Evolutionary conservation across 2,888 invertebrate species (phyloP), one percentile per base, ranked within the genome.

Genomic region (Euplexia lucipara): DNA sequence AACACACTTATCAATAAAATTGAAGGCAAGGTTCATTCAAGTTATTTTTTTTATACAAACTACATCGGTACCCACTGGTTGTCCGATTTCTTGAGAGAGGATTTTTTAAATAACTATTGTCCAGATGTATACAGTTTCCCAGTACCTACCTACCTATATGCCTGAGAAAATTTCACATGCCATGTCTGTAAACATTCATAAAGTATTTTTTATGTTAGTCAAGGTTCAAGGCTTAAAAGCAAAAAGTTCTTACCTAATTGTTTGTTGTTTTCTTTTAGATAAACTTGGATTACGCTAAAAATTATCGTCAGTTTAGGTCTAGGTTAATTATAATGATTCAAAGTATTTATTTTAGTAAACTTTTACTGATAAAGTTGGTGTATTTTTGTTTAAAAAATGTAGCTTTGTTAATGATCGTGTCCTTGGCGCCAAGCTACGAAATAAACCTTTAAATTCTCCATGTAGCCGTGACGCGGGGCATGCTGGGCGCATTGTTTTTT

Each of bases 21-120:
- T 60, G 32, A 70, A 60, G 48, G 18, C 61, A 44, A 44, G 32
- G 26, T 61, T 60, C 22, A 66, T 49, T 60, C 26, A n/a, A n/a
- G n/a, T n/a, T n/a, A n/a, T n/a, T n/a, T n/a, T n/a, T n/a, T n/a
- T n/a, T n/a, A n/a, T n/a, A n/a, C n/a, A 39, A 16, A 59, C 5
- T 10, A 42, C 20, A 20, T 10, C 4, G 9, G 18, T 30, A 12
- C 5, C 18, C 26, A 48, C 18, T 1, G 1, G 39, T 62, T 9
- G 22, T 10, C 32, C 37, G 9, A 37, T 18, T 1, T 41, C n/a
- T 10, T 9, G 3, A 37, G 20, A 30, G 14, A 35, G 10, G 3
- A 10, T 4, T 14, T 30, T 20, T 16, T 34, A 9, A n/a, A 9
- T 41, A 26, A 2, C 18, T 26, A 30, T 35, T 52, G 20, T 52